Evolutionary conservation across 2,797 vertebrate genomes (phyloP), one percentile per base, ranked within the genome.

Genomic region (Echiichthys vipera): DNA sequence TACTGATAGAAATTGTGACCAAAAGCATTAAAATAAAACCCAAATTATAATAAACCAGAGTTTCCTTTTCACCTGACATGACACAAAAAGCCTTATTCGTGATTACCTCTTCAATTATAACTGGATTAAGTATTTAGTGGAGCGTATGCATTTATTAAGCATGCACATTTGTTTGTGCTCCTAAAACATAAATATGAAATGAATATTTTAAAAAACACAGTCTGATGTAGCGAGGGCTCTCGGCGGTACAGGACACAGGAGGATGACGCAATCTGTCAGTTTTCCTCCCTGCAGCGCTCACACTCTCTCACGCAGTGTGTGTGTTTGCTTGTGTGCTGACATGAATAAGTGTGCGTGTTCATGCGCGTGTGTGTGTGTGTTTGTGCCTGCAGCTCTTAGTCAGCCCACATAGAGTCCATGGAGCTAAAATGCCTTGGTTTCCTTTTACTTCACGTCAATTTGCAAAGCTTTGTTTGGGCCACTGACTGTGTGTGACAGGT

Each of bases 371-470:
- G 32, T 71, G 34, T 59, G 58, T 78, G 78, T 77, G 59, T 36
- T 54, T 45, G 75, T 22, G 73, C 77, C 80, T 69, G 77, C 67
- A 84, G 86, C 79, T 77, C 78, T 81, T 78, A 61, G 37, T 78
- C 74, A 65, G 57, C 73, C 71, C 83, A 78, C 65, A 77, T 47
- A 66, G 68, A 80, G 83, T 80, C n/a, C 67, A 72, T 78, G 62
- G 61, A 76, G 78, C 71, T 74, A 81, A 86, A 90, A 67, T 69
- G 66, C 78, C 80, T 76, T 30, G 8, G 75, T 84, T 86, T 91
- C 59, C 81, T 83, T 84, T 87, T 65, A 42, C 81, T 84, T 87
- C 84, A 82, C 17, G 76, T 92, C 82, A 78, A 61, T 90, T 89
- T 89, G 77, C 65, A 29, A 9, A 36, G 86, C 56, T 63, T 87